A percentile compares a stretch with the other conserved stretches of the same genome.
Conservation (phyloP, 2,797 vertebrate genomes). For the Ctenochaetus hawaiiensis region DNA sequence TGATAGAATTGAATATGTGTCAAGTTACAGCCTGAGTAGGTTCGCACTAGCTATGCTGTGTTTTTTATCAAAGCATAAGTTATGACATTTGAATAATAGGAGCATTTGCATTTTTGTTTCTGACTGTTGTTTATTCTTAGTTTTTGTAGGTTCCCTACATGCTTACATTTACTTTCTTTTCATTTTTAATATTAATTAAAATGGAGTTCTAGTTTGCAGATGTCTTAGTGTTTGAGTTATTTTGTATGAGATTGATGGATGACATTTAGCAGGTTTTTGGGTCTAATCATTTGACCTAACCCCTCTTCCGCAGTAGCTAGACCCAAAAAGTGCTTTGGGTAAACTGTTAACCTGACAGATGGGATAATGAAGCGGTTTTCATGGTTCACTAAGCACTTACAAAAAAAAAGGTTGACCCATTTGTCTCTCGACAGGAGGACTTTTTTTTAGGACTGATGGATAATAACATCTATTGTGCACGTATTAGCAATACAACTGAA, state of each 20-base stretch:
- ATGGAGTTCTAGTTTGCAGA: conserved; percentile 69
- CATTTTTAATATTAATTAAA: conserved; percentile 68
- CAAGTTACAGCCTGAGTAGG: conserved; percentile 51
- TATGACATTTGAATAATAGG: conserved; percentile 50
- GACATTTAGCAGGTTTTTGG: conserved; percentile 60
- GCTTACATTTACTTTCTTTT: conserved; percentile 62
- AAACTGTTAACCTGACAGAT: conserved; percentile 69
- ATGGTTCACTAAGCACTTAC: conserved; percentile 67
- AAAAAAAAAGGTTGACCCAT: conserved; percentile 53
- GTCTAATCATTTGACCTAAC: conserved; percentile 41
- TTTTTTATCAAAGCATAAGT: conserved; percentile 62
- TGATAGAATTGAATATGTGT: conserved; percentile 53
- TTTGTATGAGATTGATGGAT: conserved; percentile 71
- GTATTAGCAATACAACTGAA: conserved; percentile 49
- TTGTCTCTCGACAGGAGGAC: conserved; percentile 65
- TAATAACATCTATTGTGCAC: conserved; percentile 42
- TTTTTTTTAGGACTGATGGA: conserved; percentile 41
- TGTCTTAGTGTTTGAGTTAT: conserved; percentile 72
- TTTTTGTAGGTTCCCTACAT: conserved; percentile 68
- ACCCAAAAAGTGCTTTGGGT: conserved; percentile 64
- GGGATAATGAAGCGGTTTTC: conserved; percentile 56
- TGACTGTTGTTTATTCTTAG: conserved; percentile 66
- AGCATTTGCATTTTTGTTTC: conserved; percentile 62
- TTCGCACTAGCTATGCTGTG: conserved; percentile 63
- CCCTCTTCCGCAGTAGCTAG: conserved; percentile 37